Evolutionary conservation across 2,888 invertebrate species (phyloP).

Genomic region (Thalpophila matura): DNA sequence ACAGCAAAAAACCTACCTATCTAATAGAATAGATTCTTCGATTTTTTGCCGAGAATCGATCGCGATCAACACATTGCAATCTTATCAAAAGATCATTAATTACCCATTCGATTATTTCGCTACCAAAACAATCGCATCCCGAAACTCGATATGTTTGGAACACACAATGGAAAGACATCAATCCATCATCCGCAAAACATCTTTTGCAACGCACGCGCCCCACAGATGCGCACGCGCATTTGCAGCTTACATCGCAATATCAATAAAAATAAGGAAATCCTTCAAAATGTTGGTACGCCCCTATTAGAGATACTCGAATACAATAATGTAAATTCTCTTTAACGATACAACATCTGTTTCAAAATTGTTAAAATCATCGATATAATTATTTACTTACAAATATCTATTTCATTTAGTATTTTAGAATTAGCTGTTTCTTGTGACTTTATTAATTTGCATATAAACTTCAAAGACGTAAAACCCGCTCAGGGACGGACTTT

Average conservation of each 20-base stretch:
- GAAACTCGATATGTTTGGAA: slow-evolving; percentile 69
- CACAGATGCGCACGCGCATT: slow-evolving; percentile 76
- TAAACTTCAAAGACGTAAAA: too few relatives aligned
- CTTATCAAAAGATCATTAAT: slow-evolving; percentile 65
- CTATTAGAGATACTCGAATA: slow-evolving; percentile 61
- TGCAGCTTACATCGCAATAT: slow-evolving; percentile 68
- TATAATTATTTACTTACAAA: neutral
- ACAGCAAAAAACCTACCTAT: slow-evolving; percentile 19
- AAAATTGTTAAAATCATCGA: slow-evolving; percentile 27
- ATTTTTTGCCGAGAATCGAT: slow-evolving; percentile 35
- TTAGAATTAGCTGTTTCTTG: too few relatives aligned
- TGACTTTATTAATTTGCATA: too few relatives aligned
- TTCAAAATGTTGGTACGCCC: slow-evolving; percentile 34
- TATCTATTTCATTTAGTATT: too few relatives aligned
- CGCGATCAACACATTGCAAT: slow-evolving; percentile 49
- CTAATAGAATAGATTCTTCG: slow-evolving; percentile 12
- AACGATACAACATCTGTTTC: slow-evolving; percentile 68
- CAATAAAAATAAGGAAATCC: slow-evolving; percentile 48
- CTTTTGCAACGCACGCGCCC: slow-evolving; percentile 80
- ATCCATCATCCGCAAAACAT: slow-evolving; percentile 81
- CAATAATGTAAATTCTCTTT: slow-evolving; percentile 59
- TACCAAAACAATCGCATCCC: slow-evolving; percentile 56
- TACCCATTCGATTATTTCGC: slow-evolving; percentile 59
- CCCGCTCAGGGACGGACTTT: too few relatives aligned
- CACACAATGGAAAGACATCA: slow-evolving; percentile 64